Percentiles rank a stretch among this genome's conserved stretches.
Conservation (phyloP, 2,797 vertebrate genomes). For the Sebastes nivosus region DNA sequence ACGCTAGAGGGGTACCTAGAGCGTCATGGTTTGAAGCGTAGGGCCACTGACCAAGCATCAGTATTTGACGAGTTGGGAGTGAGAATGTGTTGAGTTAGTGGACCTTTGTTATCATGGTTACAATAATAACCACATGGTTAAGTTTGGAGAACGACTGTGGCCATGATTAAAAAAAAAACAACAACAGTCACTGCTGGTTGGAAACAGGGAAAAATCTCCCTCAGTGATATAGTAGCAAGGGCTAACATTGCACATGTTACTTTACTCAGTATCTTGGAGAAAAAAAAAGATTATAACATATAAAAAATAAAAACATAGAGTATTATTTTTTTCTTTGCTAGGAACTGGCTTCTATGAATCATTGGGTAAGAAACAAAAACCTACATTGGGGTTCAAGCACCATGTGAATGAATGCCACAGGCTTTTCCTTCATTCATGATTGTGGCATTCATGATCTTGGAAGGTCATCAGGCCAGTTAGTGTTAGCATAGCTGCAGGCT, state of each 20-base stretch:
- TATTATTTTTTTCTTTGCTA: background rate
- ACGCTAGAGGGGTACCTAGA: no score
- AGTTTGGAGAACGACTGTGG: no score
- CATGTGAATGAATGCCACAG: background rate
- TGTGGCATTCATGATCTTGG: background rate
- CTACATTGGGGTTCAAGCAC: background rate
- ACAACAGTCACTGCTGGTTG: background rate
- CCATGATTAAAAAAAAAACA: no score
- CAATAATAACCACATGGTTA: no score
- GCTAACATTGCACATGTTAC: no score
- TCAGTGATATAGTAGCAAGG: background rate
- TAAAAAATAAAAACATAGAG: background rate
- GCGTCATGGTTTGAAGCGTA: no score
- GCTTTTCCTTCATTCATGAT: background rate
- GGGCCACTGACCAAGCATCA: no score
- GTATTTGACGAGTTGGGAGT: no score
- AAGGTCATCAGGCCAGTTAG: conserved; percentile 23
- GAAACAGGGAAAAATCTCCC: background rate
- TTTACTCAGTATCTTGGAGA: background rate
- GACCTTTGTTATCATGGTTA: no score
- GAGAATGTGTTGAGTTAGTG: no score
- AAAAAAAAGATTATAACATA: background rate
- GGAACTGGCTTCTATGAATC: background rate
- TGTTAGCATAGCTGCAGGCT: conserved; percentile 19
- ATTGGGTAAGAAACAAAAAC: background rate